Evolutionary conservation across 2,797 vertebrate genomes (phyloP), one percentile per base, ranked within the genome.

Genomic region (Anguilla pacifica): DNA sequence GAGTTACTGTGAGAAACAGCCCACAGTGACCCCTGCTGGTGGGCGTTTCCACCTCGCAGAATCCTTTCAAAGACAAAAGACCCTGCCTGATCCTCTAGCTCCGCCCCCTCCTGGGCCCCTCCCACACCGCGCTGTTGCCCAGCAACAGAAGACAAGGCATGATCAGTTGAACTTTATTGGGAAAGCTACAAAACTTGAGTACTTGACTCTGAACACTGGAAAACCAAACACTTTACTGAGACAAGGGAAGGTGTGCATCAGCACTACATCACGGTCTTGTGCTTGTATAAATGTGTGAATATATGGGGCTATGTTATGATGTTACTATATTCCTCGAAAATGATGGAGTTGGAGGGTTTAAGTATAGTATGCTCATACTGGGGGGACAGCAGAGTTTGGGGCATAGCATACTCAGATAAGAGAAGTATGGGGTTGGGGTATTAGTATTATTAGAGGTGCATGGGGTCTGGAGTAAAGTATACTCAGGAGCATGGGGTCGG

Each of bases 61-160:
- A 97, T 64, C 97, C 96, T 35, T 97, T 97, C 87, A 97, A 97
- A 92, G 96, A 97, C 94, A 97, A 97, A 94, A 97, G 97, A 17
- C 96, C 96, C 0, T 97, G 96, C 13, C 93, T 88, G 79, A 96
- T 97, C 84, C 95, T 97, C 90, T 97, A 97, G 94, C 91, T 86
- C 3, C 4, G 7, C 55, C 85, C 82, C 19, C 87, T 19, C 53
- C 39, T 15, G 5, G 55, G 59, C 55, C 51, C 67, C 86, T 59
- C 88, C 88, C 85, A 87, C 87, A 88, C 90, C 89, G 85, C 85
- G 85, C 22, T 22, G 77, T 74, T n/a, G 28, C 61, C 64, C 59
- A 55, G 64, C 77, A 72, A 57, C 49, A 51, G 70, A 39, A 28
- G 15, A 43, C 85, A 98, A 39, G 79, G 28, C 57, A 25, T 53